A percentile compares a stretch with the other conserved stretches of the same genome.
Conservation (phyloP, 2,797 vertebrate species). For the Steatocranus sp. region DNA sequence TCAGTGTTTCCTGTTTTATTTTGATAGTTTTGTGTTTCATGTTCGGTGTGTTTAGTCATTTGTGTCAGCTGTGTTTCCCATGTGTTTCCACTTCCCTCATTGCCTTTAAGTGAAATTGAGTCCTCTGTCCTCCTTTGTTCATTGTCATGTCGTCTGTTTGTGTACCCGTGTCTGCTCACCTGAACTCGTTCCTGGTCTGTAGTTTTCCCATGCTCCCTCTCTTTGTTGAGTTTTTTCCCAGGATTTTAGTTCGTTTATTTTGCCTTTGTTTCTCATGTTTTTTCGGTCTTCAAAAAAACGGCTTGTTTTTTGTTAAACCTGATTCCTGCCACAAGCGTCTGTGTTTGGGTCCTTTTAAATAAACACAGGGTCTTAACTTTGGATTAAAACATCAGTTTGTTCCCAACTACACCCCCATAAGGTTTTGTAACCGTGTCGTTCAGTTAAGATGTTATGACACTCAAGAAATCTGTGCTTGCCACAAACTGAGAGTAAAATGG, state of each 20-base stretch:
- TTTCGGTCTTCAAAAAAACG: background rate
- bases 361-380: background rate
- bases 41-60: background rate
- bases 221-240: background rate
- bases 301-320: background rate
- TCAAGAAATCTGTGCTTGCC: background rate
- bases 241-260: background rate
- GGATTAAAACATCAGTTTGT: background rate
- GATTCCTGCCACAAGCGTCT: background rate
- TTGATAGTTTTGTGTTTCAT: background rate
- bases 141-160: background rate
- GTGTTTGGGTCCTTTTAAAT: background rate
- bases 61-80: background rate
- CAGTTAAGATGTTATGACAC: background rate
- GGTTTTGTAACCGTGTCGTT: background rate
- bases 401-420: background rate
- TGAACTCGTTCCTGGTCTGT: background rate
- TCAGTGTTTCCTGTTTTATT: background rate
- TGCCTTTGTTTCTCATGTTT: background rate
- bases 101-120: background rate
- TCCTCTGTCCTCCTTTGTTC: background rate
- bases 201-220: background rate
- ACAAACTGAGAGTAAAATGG: background rate
- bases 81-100: background rate
- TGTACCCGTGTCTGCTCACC: background rate